Conservation (phyloP, 2,113 vertebrate species). For the Entelurus aequoreus region DNA sequence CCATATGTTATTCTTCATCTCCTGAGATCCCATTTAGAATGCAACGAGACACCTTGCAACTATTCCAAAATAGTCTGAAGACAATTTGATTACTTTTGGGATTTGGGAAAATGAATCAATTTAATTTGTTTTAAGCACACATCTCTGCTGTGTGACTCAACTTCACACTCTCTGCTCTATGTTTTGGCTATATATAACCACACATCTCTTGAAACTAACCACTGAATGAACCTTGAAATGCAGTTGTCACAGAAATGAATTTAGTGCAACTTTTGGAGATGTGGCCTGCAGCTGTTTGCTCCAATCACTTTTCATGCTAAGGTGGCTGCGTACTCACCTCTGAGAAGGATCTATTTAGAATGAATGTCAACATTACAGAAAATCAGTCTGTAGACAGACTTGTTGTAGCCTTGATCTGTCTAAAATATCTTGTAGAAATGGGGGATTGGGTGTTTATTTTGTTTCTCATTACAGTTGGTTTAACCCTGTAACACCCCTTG, state of each 20-base stretch:
- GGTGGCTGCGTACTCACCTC: neutral
- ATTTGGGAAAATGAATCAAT: neutral
- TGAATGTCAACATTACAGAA: neutral
- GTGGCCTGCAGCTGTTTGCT: constrained; percentile 4
- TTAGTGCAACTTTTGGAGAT: constrained; percentile 1
- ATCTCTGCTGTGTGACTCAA: neutral
- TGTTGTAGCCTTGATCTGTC: neutral
- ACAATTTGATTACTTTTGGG: neutral
- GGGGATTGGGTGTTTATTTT: neutral
- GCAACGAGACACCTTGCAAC: neutral
- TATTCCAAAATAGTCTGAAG: constrained; percentile 1
- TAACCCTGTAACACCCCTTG: too few species aligned
- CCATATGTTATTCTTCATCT: constrained; percentile 6
- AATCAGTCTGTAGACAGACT: neutral
- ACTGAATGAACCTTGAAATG: neutral
- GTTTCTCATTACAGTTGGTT: too few species aligned
- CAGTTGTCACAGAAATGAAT: constrained; percentile 13
- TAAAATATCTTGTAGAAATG: neutral
- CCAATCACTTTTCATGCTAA: constrained; percentile 3
- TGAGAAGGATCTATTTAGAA: neutral
- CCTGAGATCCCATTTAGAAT: neutral
- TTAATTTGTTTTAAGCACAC: neutral
- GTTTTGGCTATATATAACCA: neutral
- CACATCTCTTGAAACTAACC: neutral
- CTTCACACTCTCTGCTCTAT: neutral